Evolutionary conservation across 2,888 invertebrate species (phyloP), one percentile per base, ranked within the genome.

Genomic region (Troides aeacus): DNA sequence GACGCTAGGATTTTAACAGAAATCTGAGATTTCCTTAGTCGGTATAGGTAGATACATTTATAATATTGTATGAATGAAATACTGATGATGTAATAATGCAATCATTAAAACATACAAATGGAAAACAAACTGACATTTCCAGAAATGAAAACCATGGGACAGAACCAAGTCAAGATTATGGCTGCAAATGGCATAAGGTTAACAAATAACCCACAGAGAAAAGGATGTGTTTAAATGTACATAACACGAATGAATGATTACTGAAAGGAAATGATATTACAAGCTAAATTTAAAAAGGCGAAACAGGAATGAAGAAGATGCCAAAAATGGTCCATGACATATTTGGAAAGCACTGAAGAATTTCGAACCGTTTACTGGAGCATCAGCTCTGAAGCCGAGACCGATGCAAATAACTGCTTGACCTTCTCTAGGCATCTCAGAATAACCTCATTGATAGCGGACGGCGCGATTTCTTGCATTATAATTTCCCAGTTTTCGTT

Each of bases 401-500:
- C 80, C 6, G 74, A 77, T 1, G 68, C 73, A 82, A 86, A 92
- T 77, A 93, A 84, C 64, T 81, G 81, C 73, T 85, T 79, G 64
- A 90, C 89, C 68, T 86, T 86, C 2, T 83, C 84, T 23, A 93
- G 76, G 74, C 93, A 92, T 56, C 81, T 85, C 72, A 77, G 75
- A 74, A 92, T 88, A 74, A 93, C 86, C 72, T 87, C 82, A 64
- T 88, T 84, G 73, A 93, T 79, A 57, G 90, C 90, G 0, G 89
- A 86, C 1, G 92, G 90, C 0, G 92, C 92, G 56, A 93, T 88
- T 76, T 93, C 93, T 61, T 81, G 80, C 87, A 93, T 93, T 70
- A 93, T 92, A 5, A 90, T 76, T 70, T 80, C 81, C 92, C 92
- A 93, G 79, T 89, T 93, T 63, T 90, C 87, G 77, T 93, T 93